These are phyloP conservation scores for Calameuta filiformis DNA, from an alignment of 2,888 invertebrate species.

Conservation along the genomic window DNA sequence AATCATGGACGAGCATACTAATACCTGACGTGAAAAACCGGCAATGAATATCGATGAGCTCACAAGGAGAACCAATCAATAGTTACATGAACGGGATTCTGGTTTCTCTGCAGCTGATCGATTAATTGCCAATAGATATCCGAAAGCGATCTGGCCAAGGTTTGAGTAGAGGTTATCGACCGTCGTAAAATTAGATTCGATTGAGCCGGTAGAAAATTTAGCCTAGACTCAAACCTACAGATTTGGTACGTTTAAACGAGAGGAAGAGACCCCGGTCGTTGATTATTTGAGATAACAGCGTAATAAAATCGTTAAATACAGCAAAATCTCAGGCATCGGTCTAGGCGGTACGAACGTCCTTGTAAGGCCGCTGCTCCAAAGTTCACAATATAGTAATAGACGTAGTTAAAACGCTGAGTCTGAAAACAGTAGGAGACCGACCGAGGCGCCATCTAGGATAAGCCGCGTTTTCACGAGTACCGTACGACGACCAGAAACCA, in stretches of 20 bases:
- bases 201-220: not conserved
- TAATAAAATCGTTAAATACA: not conserved
- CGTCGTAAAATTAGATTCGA: not conserved
- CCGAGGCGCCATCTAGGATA: not conserved
- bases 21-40: not conserved
- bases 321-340: not conserved
- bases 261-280: not conserved
- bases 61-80: not conserved
- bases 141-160: not conserved
- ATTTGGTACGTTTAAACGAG: not conserved
- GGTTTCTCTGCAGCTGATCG: not conserved
- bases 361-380: slow-evolving; percentile 46
- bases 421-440: not conserved
- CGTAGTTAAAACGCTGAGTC: not conserved
- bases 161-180: not conserved
- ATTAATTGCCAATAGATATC: not conserved
- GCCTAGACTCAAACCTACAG: not conserved
- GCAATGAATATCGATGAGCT: not conserved
- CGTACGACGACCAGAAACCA: not conserved
- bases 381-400: slow-evolving; percentile 24
- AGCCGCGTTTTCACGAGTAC: not conserved
- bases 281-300: no score
- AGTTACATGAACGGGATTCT: not conserved
- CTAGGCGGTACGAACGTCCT: slow-evolving; percentile 38
- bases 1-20: not conserved